These are phyloP conservation scores for Gambusia yucatana DNA, from an alignment of 2,797 vertebrate species.

Conservation along the genomic window DNA sequence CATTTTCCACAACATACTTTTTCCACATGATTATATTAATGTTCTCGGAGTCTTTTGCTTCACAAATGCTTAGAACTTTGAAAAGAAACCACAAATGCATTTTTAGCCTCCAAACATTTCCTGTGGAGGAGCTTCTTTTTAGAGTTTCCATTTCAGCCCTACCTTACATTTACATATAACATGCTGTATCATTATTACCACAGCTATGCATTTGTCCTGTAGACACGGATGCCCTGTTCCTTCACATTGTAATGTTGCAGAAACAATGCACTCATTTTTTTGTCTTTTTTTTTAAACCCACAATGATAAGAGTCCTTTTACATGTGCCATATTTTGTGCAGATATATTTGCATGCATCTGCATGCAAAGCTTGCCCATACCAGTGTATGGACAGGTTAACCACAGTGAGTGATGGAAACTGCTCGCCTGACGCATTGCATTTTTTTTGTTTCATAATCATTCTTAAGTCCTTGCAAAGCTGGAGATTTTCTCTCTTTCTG, in stretches of 20 bases:
- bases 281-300: conserved; percentile 8
- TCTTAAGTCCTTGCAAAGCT: conserved; percentile 69
- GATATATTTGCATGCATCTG: conserved; percentile 45
- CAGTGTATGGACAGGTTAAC: conserved; percentile 49
- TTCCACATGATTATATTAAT: conserved; percentile 32
- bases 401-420: conserved; percentile 50
- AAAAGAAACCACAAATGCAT: neutral
- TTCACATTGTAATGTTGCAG: neutral
- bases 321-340: conserved; percentile 11
- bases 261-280: conserved; percentile 7
- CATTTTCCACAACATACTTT: conserved; percentile 45
- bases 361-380: neutral
- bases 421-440: conserved; percentile 53
- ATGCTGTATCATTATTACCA: neutral
- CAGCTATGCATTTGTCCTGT: neutral
- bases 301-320: conserved; percentile 30
- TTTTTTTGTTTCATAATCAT: conserved; percentile 73
- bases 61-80: conserved; percentile 8
- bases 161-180: neutral
- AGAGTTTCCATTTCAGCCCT: conserved; percentile 24
- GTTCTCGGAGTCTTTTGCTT: conserved; percentile 6
- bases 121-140: conserved; percentile 34
- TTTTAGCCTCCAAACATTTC: conserved; percentile 33
- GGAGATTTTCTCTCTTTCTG: conserved; percentile 70
- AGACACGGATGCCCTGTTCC: neutral